Base-by-base conservation (phyloP, 2,888 invertebrate genomes). In the Mechanitis messenoides region DNA sequence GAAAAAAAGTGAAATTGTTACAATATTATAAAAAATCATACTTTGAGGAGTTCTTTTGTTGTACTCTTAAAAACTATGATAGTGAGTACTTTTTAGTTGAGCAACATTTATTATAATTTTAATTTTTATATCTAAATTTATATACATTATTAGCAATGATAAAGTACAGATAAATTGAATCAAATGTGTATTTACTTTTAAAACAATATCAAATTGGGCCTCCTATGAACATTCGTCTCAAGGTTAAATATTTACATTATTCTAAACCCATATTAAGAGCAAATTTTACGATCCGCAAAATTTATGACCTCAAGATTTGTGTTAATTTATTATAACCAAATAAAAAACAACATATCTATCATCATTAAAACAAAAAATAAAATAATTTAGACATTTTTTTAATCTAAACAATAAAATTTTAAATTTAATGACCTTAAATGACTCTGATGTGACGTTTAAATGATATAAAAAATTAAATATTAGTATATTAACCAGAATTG, bases 231-330 rank as follows among this genome's bases (percentile, higher is more conserved):
- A 62, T 68, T 20, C 20, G 66, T 62, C 68, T 64, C 78, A 81
- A 81, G 78, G 80, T 70, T 74, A 66, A 63, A n/a, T 42, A 64
- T 71, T 75, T 71, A 65, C 63, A 55, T 61, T 64, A 65, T 69
- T 60, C 56, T 58, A 59, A 58, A 56, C 55, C 50, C 56, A 53
- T 20, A 60, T 33, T 20, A 57, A 11, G 46, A 11, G 46, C 31
- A 47, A 45, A 20, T 54, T 64, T 58, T 58, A 66, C 59, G 63
- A 61, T 63, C 55, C 38, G 45, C 50, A n/a, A 61, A 56, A 63
- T 63, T 58, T 58, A 58, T 62, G 56, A 31, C 42, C 45, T 53
- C 58, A 46, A 33, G 58, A n/a, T 60, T 28, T 33, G n/a, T 28
- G 53, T 61, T 38, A 46, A 53, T 35, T 5, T 1, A 5, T 9